Base-by-base conservation (phyloP, 1,140 invertebrate genomes). In the silkworm (Bombyx mori) region DNA sequence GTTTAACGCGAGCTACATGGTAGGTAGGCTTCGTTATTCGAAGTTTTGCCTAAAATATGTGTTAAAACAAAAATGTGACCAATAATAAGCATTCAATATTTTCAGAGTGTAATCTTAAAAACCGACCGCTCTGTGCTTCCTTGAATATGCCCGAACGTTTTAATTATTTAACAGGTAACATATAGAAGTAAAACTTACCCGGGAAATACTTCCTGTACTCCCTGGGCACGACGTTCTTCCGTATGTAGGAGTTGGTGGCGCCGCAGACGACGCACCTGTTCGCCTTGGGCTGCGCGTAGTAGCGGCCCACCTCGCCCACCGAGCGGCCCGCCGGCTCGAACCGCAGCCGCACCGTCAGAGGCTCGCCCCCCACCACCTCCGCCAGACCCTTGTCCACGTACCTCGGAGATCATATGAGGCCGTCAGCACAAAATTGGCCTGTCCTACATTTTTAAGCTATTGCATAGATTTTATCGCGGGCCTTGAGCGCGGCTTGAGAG, bases 191-290 rank as follows among this genome's bases (percentile, higher is more conserved):
- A 44, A 18, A 83, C 84, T 84, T 59, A 90, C 92, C 79, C 42
- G 95, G 95, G 73, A 96, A 96, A 77, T 93, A 91, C 87, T 93
- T 95, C 54, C 95, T 90, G 76, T 96, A 97, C 83, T 97, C 95
- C 58, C 92, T 90, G 0, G 95, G 95, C 46, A 97, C 93, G 44
- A 97, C 90, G 67, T 94, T 94, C 77, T 96, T 96, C 3, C 93
- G 87, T 44, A 94, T 91, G 66, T 93, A 95, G 0, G 91, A 91
- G 51, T 95, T 90, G 0, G 77, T 78, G 6, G 78, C 71, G 3
- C 95, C 95, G 82, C 95, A 97, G 0, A 96, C 95, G 6, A 96
- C 95, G 74, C 95, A 97, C n/a, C 90, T 89, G 81, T 97, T 96
- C 49, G 92, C 88, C 74, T 96, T 96, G 0, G 91, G 86, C 54